Evolutionary conservation across 2,888 invertebrate genomes (phyloP).

Genomic region (Vesta saturnalis): DNA sequence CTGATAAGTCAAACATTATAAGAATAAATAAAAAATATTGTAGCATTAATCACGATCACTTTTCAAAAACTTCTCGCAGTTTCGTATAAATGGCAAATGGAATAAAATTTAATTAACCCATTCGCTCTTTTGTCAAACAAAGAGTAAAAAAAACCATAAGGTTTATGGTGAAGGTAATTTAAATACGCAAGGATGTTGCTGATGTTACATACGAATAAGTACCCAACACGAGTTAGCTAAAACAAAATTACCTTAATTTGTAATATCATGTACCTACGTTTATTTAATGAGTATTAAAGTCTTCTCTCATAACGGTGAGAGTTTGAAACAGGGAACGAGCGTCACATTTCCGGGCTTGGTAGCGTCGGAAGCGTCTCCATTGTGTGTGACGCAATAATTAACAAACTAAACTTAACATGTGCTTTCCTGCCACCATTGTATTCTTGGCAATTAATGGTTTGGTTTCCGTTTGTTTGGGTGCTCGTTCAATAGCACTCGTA

Average conservation of each 20-base stretch:
- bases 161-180: neutral
- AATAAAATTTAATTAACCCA: too few relatives aligned
- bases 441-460: conserved; percentile 62
- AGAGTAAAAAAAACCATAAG: conserved; percentile 1
- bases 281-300: conserved; percentile 47
- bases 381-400: conserved; percentile 64
- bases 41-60: too few relatives aligned
- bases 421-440: conserved; percentile 65
- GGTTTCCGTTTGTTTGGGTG: conserved; percentile 55
- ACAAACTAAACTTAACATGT: conserved; percentile 67
- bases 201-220: neutral
- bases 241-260: conserved; percentile 17
- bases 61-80: too few relatives aligned
- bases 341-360: conserved; percentile 59
- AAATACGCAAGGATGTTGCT: conserved; percentile 1
- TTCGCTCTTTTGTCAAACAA: too few relatives aligned
- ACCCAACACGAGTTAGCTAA: neutral
- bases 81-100: too few relatives aligned
- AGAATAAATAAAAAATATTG: too few relatives aligned
- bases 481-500: conserved; percentile 59
- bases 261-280: conserved; percentile 25
- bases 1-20: too few relatives aligned
- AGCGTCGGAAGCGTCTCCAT: conserved; percentile 60
- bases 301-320: conserved; percentile 48
- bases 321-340: conserved; percentile 57